phyloP scores from a whole-genome alignment of 2,113 vertebrate species.

The Cephalopholis sonnerati region DNA sequence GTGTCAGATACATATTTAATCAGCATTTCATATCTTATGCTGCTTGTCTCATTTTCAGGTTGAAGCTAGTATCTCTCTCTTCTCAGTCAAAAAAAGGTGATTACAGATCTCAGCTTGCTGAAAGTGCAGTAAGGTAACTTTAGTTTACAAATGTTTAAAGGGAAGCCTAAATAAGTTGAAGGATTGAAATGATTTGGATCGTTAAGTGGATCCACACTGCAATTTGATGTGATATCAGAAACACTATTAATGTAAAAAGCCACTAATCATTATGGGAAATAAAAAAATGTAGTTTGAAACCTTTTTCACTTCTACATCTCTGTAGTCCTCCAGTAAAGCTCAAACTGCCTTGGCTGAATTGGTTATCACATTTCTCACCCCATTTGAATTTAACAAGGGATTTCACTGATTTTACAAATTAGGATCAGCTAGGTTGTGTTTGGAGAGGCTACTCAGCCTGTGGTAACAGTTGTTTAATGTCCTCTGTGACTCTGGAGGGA shows the following conservation, averaged over 20 bases:
- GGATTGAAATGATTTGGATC: not conserved
- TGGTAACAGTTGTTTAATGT: no score
- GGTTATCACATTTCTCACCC: not conserved
- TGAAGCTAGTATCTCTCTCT: not conserved
- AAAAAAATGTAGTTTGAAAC: not conserved
- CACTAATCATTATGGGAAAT: not conserved
- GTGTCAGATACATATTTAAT: slow-evolving; percentile 56
- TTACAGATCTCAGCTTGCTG: not conserved
- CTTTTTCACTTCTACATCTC: no score
- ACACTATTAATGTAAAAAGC: not conserved
- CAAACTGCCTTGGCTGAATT: not conserved
- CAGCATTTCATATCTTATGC: not conserved
- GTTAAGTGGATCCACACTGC: not conserved
- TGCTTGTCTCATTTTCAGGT: slow-evolving; percentile 12
- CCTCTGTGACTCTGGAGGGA: no score
- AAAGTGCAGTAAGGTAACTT: not conserved
- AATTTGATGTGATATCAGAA: not conserved
- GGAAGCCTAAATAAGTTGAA: not conserved
- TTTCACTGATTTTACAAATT: no score
- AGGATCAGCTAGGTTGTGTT: no score
- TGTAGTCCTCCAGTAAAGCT: no score
- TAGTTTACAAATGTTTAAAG: not conserved
- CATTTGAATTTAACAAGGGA: not conserved
- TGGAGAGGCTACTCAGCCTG: no score
- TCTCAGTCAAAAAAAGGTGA: slow-evolving; percentile 11